These are phyloP conservation scores for Nannoperca australis DNA, from an alignment of 2,797 vertebrate species.

Conservation along the genomic window DNA sequence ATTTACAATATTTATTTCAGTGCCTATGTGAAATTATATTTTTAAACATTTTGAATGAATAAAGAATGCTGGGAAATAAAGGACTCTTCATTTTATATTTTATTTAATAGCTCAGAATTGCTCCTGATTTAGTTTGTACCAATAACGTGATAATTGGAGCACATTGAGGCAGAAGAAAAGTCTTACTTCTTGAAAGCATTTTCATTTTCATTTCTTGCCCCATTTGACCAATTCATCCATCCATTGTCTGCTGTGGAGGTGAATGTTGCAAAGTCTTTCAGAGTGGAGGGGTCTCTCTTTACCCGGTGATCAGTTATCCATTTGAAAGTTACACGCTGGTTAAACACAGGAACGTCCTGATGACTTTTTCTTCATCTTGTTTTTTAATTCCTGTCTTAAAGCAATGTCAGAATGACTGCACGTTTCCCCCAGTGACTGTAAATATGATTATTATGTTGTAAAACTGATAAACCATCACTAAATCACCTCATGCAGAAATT, in stretches of 20 bases:
- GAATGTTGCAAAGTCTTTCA: background rate
- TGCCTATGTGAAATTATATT: conserved; percentile 76
- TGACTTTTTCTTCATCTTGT: conserved; percentile 6
- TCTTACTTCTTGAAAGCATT: background rate
- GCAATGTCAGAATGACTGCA: background rate
- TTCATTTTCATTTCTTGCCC: background rate
- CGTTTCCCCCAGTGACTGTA: background rate
- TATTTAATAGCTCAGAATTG: background rate
- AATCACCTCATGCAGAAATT: conserved; percentile 28
- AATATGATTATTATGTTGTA: conserved; percentile 15
- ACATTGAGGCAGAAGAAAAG: background rate
- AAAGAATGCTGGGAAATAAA: conserved; percentile 70
- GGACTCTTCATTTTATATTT: background rate
- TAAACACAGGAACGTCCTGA: background rate
- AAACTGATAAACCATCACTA: conserved; percentile 15
- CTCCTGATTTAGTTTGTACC: background rate
- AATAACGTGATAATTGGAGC: background rate
- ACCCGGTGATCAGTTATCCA: background rate
- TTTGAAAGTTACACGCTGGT: conserved; percentile 17
- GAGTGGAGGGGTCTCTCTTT: background rate
- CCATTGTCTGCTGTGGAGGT: background rate
- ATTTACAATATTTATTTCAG: conserved; percentile 64
- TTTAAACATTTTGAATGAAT: conserved; percentile 75
- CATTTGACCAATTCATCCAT: background rate
- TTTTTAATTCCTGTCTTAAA: background rate